These are phyloP conservation scores for Bradypodion ventrale DNA, from an alignment of 2,797 vertebrate species.

Conservation along the genomic window DNA sequence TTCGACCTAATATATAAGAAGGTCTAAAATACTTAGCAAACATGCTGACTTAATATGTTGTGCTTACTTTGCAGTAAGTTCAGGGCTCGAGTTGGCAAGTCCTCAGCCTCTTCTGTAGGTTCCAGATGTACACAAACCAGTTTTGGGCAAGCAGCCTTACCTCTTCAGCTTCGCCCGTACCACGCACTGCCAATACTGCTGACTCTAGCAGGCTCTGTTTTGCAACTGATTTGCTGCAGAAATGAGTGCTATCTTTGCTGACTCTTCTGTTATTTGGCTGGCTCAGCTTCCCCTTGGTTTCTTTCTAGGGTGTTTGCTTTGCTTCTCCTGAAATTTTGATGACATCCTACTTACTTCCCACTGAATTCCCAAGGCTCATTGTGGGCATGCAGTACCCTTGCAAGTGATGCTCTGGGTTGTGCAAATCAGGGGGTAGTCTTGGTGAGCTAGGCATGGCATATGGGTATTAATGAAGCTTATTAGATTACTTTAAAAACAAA, in stretches of 20 bases:
- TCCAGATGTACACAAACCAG: constrained; percentile 8
- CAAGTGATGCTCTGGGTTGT: not conserved
- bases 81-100: not conserved
- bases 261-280: not conserved
- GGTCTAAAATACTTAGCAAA: not conserved
- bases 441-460: not conserved
- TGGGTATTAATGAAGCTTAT: not conserved
- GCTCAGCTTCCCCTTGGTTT: not conserved
- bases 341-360: not conserved
- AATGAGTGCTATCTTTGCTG: not conserved
- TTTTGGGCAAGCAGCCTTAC: not conserved
- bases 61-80: constrained; percentile 24
- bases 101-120: not conserved
- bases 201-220: not conserved
- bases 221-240: not conserved
- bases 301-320: not conserved
- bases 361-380: not conserved
- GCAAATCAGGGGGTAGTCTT: not conserved
- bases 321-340: not conserved
- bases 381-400: not conserved
- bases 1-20: constrained; percentile 1
- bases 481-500: no score
- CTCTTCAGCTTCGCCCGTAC: not conserved
- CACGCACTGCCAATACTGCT: not conserved
- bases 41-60: not conserved